Conservation (phyloP, 2,113 vertebrate species). For the Ginglymostoma cirratum region DNA sequence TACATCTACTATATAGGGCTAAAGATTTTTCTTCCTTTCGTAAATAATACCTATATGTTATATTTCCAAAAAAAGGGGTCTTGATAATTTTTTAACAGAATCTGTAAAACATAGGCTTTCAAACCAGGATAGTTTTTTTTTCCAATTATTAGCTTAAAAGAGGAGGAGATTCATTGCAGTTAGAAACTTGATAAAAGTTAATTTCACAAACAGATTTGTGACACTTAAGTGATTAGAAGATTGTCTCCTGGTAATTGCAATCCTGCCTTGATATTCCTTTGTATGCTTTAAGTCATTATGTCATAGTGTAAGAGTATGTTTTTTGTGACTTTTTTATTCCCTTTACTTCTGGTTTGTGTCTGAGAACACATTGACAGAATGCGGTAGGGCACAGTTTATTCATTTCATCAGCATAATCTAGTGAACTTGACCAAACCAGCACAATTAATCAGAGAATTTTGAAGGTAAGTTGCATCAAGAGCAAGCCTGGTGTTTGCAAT, state of each 20-base stretch:
- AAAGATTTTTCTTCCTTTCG: neutral
- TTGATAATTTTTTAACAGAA: neutral
- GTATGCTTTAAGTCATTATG: conserved; percentile 11
- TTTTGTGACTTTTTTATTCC: neutral
- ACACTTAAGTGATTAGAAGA: neutral
- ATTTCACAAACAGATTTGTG: neutral
- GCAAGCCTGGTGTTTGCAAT: neutral
- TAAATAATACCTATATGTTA: neutral
- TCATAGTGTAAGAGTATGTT: neutral
- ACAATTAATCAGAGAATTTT: neutral
- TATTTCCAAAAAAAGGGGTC: neutral
- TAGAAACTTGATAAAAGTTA: neutral
- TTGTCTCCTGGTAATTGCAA: neutral
- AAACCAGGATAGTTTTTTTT: neutral
- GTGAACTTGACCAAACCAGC: neutral
- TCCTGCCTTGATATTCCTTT: neutral
- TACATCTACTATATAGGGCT: neutral
- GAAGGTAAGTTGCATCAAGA: neutral
- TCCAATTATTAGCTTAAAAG: neutral
- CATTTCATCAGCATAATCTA: neutral
- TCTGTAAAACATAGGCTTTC: neutral
- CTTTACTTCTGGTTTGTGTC: neutral
- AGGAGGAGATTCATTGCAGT: neutral
- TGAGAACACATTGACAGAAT: neutral
- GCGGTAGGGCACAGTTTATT: neutral